A percentile compares a stretch with the other conserved stretches of the same genome.
Evolutionary conservation across 2,888 invertebrate genomes (phyloP).

Genomic region (Galeruca laticollis): DNA sequence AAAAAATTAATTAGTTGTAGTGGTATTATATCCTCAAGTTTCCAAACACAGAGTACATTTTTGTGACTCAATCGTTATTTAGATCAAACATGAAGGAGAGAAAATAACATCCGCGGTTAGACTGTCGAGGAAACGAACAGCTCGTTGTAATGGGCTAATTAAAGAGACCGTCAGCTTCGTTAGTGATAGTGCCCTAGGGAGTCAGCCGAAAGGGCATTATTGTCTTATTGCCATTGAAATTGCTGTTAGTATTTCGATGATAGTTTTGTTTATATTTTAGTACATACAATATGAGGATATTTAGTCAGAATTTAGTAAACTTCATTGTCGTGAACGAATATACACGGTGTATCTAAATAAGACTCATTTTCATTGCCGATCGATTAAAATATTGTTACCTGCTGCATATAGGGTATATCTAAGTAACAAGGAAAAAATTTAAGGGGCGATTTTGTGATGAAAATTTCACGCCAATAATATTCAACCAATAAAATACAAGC

Average conservation of each 20-base stretch:
- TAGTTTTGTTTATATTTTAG: constrained; percentile 33
- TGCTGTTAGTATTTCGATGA: constrained; percentile 29
- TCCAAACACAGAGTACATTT: not conserved
- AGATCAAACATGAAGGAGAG: constrained; percentile 23
- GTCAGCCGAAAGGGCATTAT: constrained; percentile 29
- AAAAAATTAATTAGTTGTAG: too few species aligned
- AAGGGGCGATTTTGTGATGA: too few species aligned
- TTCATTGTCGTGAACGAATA: not conserved
- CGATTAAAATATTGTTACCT: too few species aligned
- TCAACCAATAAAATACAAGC: too few species aligned
- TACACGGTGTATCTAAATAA: too few species aligned
- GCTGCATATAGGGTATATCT: too few species aligned
- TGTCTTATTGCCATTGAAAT: constrained; percentile 31
- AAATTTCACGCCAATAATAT: too few species aligned
- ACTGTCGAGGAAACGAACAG: constrained; percentile 55
- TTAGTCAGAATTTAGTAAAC: constrained; percentile 9
- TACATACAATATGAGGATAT: constrained; percentile 4
- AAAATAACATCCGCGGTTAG: constrained; percentile 46
- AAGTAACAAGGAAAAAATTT: too few species aligned
- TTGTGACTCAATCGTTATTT: not conserved
- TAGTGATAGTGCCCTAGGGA: constrained; percentile 50
- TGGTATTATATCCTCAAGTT: not conserved
- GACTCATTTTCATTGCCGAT: too few species aligned
- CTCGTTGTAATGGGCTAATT: constrained; percentile 56
- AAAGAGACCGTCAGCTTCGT: constrained; percentile 56